Base-by-base conservation (phyloP, 2,888 invertebrate genomes). In the Oligia strigilis region DNA sequence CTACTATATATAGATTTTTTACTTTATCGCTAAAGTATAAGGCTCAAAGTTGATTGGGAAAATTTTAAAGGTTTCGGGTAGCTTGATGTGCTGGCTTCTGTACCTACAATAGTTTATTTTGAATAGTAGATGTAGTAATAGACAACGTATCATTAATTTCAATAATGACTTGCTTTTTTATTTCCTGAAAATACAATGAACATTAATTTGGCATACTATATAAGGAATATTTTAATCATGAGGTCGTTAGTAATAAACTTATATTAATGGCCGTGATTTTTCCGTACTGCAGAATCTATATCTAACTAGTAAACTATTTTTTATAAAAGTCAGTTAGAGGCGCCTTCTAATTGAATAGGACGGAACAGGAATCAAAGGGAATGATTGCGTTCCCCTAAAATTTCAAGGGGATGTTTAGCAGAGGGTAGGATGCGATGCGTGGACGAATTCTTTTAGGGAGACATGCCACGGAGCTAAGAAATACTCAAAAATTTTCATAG, bases 341-440 rank as follows among this genome's bases (percentile, higher is more conserved):
- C 94, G 95, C 94, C 95, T 96, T 92, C 95, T 97, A 97, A 97
- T 97, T 97, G 96, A 96, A 96, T 96, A 94, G 95, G 95, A 95
- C 93, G 96, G 95, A 94, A 95, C 93, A 95, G 93, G 93, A 96
- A 96, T 97, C 96, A 96, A 96, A 96, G 95, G 95, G 95, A 96
- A 96, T 96, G 96, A 96, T 96, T 95, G 95, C 94, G 93, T 94
- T 95, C 96, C 96, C 96, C 95, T 93, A 93, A 91, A 94, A 92
- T 94, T 95, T 94, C 93, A 93, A 93, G 94, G 96, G 96, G 95
- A 92, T 92, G 91, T 91, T 91, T 87, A 87, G 85, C 89, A 87
- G 93, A 93, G 96, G 96, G 96, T 94, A 93, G 92, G 91, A 92
- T 91, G 90, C 93, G 94, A 95, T 95, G 96, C 95, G 96, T 96